Conservation (phyloP, 2,888 invertebrate genomes). For the Scaptomyza reducta region DNA sequence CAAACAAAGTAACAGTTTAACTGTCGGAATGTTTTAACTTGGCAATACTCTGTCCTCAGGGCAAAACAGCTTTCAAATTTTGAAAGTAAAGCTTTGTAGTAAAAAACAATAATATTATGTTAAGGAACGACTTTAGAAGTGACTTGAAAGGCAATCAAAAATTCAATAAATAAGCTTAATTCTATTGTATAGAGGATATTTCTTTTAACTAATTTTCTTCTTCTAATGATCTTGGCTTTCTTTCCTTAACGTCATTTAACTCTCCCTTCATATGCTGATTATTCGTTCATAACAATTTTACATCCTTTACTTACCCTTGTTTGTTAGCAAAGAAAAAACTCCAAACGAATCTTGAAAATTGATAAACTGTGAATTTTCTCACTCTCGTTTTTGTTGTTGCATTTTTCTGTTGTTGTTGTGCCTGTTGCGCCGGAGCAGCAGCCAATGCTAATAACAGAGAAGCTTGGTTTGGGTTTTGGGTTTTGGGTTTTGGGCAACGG, state of each 20-base stretch:
- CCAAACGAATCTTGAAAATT: conserved; percentile 73
- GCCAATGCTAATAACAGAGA: conserved; percentile 67
- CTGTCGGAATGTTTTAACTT: neutral
- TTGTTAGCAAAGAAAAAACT: conserved; percentile 60
- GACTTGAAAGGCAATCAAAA: too few species aligned
- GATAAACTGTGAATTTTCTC: conserved; percentile 82
- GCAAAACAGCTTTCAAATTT: neutral
- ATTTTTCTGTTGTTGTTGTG: conserved; percentile 33
- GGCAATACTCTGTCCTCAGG: neutral
- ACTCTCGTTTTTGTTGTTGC: conserved; percentile 65
- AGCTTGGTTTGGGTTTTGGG: conserved; percentile 19
- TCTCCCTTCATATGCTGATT: too few species aligned
- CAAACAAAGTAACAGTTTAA: conserved; percentile 41
- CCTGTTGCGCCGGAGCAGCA: conserved; percentile 30
- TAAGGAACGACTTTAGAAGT: neutral
- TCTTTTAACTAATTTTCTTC: too few species aligned
- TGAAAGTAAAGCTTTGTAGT: neutral
- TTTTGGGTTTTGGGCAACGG: conserved; percentile 37
- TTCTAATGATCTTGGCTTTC: too few species aligned
- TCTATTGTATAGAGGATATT: too few species aligned
- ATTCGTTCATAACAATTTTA: too few species aligned
- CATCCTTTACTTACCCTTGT: neutral
- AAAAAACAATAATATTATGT: neutral
- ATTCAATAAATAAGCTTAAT: too few species aligned
- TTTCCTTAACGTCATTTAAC: too few species aligned